Percentiles rank a stretch among this genome's conserved stretches.
phyloP scores from a whole-genome alignment of 2,888 invertebrate genomes.

The Dermolepida albohirtum region DNA sequence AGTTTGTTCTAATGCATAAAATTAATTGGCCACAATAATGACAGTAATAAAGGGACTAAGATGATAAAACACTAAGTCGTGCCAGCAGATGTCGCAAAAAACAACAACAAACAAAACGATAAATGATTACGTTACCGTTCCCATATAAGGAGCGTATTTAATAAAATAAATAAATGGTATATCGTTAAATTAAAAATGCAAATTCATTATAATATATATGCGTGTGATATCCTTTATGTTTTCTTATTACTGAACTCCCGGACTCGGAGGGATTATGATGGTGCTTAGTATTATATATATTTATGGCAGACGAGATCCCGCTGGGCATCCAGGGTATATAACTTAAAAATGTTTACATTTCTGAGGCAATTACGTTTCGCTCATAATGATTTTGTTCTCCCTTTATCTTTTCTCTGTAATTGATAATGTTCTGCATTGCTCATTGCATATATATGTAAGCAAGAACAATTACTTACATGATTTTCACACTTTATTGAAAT shows the following conservation, averaged over 20 bases:
- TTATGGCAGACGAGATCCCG: slow-evolving; percentile 11
- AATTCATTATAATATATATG: slow-evolving; percentile 39
- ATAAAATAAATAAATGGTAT: slow-evolving; percentile 39
- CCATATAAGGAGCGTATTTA: slow-evolving; percentile 23
- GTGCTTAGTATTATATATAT: not conserved
- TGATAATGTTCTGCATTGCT: slow-evolving; percentile 5
- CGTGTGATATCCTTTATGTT: slow-evolving; percentile 31
- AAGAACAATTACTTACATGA: not conserved
- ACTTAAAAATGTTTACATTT: slow-evolving; percentile 38
- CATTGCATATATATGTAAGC: not conserved
- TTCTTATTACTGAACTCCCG: not conserved
- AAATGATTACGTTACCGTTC: not conserved
- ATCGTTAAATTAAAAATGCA: slow-evolving; percentile 38
- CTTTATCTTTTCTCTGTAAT: slow-evolving; percentile 3
- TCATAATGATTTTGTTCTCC: slow-evolving; percentile 1
- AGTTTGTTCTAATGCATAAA: no score
- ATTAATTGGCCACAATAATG: no score
- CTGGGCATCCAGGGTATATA: slow-evolving; percentile 6
- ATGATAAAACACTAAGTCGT: no score
- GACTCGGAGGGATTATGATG: not conserved
- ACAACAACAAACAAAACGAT: no score
- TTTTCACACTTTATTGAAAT: slow-evolving; percentile 15
- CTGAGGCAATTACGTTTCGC: slow-evolving; percentile 34
- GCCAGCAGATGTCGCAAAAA: no score
- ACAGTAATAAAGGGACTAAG: no score